A percentile compares a stretch with the other conserved stretches of the same genome.
Conservation (phyloP, 2,797 vertebrate genomes). For the Perodicticus potto region DNA sequence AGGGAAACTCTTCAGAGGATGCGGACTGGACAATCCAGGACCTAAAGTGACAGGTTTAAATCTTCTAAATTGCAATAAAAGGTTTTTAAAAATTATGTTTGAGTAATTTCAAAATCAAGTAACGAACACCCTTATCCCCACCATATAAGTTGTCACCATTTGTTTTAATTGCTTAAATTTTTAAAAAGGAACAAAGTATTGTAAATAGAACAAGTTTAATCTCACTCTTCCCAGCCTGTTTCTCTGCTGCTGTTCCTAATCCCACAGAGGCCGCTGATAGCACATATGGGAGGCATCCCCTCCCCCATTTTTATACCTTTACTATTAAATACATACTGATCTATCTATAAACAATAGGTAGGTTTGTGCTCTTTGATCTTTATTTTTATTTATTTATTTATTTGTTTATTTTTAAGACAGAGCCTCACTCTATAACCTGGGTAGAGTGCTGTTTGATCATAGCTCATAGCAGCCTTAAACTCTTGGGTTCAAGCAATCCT, state of each 20-base stretch:
- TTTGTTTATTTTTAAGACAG: too few relatives aligned
- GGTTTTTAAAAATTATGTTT: not conserved
- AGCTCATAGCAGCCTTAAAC: too few relatives aligned
- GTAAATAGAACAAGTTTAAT: not conserved
- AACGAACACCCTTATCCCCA: not conserved
- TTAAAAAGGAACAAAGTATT: not conserved
- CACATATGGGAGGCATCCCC: not conserved
- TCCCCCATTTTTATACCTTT: not conserved
- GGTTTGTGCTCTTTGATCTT: not conserved
- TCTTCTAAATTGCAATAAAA: not conserved
- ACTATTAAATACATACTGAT: not conserved
- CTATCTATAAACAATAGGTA: not conserved
- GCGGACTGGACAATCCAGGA: not conserved
- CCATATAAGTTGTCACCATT: not conserved
- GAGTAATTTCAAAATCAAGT: slow-evolving; percentile 1
- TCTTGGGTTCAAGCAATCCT: too few relatives aligned
- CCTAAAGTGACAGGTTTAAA: not conserved
- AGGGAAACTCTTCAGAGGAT: not conserved
- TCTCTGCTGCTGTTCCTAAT: not conserved
- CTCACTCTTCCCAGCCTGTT: not conserved
- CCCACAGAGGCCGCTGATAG: not conserved
- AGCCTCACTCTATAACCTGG: too few relatives aligned
- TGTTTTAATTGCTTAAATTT: slow-evolving; percentile 9
- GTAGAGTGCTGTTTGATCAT: too few relatives aligned
- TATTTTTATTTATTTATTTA: not conserved